A percentile compares a stretch with the other conserved stretches of the same genome.
phyloP scores from a whole-genome alignment of 2,797 vertebrate genomes.

The Stomatorhinus walkeri region DNA sequence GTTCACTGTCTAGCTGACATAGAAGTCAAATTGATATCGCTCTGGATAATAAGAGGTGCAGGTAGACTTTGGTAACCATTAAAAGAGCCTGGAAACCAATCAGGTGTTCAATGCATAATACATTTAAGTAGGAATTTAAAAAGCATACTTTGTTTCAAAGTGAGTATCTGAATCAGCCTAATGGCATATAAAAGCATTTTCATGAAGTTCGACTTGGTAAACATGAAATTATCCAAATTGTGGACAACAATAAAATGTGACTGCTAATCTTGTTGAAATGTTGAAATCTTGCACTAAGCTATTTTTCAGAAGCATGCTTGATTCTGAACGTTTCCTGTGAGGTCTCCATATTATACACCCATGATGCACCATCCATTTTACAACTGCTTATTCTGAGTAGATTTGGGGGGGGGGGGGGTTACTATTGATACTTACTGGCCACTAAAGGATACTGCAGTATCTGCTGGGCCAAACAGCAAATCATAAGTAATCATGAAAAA shows the following conservation, averaged over 20 bases:
- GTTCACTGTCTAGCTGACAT: background rate
- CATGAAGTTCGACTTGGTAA: background rate
- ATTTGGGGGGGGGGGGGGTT: background rate
- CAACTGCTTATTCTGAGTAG: background rate
- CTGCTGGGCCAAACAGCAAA: background rate
- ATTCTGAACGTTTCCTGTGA: background rate
- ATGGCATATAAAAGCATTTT: background rate
- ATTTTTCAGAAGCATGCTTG: background rate
- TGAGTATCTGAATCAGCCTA: background rate
- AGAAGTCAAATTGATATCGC: background rate
- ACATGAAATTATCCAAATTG: background rate
- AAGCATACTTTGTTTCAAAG: background rate
- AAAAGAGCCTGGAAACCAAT: background rate
- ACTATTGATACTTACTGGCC: background rate
- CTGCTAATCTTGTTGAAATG: background rate
- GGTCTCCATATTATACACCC: background rate
- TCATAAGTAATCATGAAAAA: background rate
- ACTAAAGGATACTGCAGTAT: background rate
- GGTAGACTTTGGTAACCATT: background rate
- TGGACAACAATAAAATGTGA: background rate
- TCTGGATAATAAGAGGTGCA: background rate
- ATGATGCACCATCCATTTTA: background rate
- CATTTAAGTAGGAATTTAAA: background rate
- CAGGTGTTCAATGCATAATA: background rate
- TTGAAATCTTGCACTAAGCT: background rate